Evolutionary conservation across 1,140 invertebrate genomes (phyloP), one percentile per base, ranked within the genome.

Genomic region (Drosophila kohkoa): DNA sequence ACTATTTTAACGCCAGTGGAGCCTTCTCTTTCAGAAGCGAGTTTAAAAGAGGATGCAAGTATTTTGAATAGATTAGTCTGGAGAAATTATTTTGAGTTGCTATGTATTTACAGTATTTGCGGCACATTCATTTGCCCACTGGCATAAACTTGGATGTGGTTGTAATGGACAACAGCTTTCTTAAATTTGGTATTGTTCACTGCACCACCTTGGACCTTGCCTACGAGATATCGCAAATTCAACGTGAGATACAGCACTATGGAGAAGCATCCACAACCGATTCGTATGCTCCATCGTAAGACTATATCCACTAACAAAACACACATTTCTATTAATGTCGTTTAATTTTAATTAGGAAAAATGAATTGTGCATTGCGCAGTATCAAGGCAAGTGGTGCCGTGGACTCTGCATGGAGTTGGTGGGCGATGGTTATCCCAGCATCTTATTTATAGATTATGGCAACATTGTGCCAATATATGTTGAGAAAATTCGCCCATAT

Each of bases 391-490:
- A 91, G 7, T 92, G 91, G 91, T 89, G 80, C 62, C 86, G 91
- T 0, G 91, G 90, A 0, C 3, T 81, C 7, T 92, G 74, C n/a
- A 20, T 92, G 45, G 91, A 92, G 49, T 58, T 78, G 6, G 83
- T 92, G 7, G 91, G 91, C 5, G 91, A 92, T 83, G 91, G 91
- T 6, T 72, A 89, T 43, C 91, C 91, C 0, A 87, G 85, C 48
- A 87, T 92, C 13, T 55, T 90, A n/a, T 92, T 92, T 30, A 30
- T 92, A 1, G 91, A 92, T 46, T 91, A 92, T 35, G 91, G 91
- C 1, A 91, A 92, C 28, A 82, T 92, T 38, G 57, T 57, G 1
- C 67, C 79, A 1, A 72, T 75, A 0, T 63, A 79, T 49, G 64
- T 92, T 0, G 41, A 78, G 1, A 58, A 90, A 7, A 92, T 92